Evolutionary conservation across 1,140 invertebrate species (phyloP), one percentile per base, ranked within the genome.

Genomic region (Drosophila watanabei): DNA sequence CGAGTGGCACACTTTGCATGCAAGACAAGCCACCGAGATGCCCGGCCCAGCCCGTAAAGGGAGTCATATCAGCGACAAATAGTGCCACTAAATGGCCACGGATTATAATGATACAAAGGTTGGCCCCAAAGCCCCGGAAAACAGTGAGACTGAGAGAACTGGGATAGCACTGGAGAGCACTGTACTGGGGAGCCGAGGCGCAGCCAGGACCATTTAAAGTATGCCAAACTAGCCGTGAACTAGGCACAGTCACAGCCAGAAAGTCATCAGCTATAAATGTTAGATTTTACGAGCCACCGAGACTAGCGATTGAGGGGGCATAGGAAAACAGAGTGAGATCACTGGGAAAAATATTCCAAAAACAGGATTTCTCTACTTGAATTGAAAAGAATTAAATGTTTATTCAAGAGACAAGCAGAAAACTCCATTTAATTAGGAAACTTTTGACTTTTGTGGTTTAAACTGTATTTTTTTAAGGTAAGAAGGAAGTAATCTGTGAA

Each of bases 211-310:
- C 64, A 82, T 84, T 87, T 89, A 84, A 84, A 89, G 86, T 89
- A 89, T 84, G 85, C 81, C 76, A 82, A 82, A 76, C 86, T 82
- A 89, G 81, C 79, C 82, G 79, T 86, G 85, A 85, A 80, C 71
- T 78, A 89, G 81, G 79, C 78, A 56, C 49, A 81, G 72, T 66
- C 68, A 59, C 59, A 80, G 70, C 75, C 78, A 85, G 81, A 85
- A 82, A 90, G 86, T 89, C 86, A 86, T 81, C 82, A 80, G 76
- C 81, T 58, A 89, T 90, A 90, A 90, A 90, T 90, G 86, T 90
- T 90, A 90, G 86, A 72, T 90, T 90, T 90, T 86, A 90, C 88
- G 85, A 88, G 68, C 58, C 71, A 63, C 56, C 52, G 64, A 70
- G 63, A 54, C 65, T 46, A 45, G 65, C 46, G 58, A 51, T 35